Percentiles rank a stretch among this genome's conserved stretches.
Conservation (phyloP, 1,140 invertebrate genomes). For the Oppia nitens region DNA sequence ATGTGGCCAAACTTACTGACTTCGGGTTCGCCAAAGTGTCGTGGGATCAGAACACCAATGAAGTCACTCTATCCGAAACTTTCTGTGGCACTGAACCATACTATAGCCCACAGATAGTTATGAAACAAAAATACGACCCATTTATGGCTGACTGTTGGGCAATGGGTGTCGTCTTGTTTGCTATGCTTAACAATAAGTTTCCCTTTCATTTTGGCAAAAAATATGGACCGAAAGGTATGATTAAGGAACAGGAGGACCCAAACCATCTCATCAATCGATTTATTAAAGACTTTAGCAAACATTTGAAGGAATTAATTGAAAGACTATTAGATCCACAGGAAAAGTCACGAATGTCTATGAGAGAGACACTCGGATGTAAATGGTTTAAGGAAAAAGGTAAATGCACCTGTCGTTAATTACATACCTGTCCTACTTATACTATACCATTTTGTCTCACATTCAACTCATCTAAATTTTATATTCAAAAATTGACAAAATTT, state of each 20-base stretch:
- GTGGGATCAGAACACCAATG: background rate
- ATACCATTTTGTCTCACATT: too few species aligned
- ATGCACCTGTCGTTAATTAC: too few species aligned
- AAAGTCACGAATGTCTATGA: background rate
- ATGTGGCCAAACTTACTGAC: constrained; percentile 11
- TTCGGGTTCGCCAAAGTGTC: constrained; percentile 6
- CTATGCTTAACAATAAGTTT: constrained; percentile 26
- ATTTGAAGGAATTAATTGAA: background rate
- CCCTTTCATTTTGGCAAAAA: constrained; percentile 31
- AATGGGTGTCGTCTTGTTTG: constrained; percentile 24
- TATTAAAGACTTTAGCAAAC: background rate
- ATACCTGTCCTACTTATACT: too few species aligned
- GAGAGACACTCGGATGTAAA: background rate
- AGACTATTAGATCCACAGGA: constrained; percentile 4
- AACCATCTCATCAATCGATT: background rate
- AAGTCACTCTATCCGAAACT: constrained; percentile 16
- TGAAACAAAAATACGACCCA: constrained; percentile 20
- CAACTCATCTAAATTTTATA: too few species aligned
- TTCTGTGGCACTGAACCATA: constrained; percentile 22
- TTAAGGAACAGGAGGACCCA: background rate
- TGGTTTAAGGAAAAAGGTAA: constrained; percentile 2
- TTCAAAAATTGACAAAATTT: too few species aligned
- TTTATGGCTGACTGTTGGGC: constrained; percentile 23
- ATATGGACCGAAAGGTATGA: background rate
- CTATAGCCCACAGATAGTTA: constrained; percentile 24